A percentile compares a stretch with the other conserved stretches of the same genome.
These are phyloP conservation scores for Echinarachnius parma DNA, from an alignment of 53 echinoderm and acorn worm genomes.

Conservation along the genomic window DNA sequence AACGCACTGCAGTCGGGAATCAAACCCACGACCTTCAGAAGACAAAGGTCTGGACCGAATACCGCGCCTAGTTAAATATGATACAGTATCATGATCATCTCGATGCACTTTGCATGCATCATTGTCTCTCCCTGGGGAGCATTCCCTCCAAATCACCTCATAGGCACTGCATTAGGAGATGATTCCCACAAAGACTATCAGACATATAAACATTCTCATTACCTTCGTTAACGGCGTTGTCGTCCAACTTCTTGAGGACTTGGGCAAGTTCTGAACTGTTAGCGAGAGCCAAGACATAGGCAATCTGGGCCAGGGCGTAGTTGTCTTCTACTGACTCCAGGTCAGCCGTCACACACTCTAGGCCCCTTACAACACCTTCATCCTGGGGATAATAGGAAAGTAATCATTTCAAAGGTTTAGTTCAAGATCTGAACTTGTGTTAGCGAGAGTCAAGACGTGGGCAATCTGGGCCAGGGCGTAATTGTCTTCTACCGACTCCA, in stretches of 20 bases:
- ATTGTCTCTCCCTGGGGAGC: too few relatives aligned
- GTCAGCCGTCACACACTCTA: conserved; percentile 38
- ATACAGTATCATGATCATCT: too few relatives aligned
- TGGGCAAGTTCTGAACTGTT: conserved; percentile 10
- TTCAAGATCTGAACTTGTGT: conserved; percentile 10
- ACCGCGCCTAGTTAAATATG: too few relatives aligned
- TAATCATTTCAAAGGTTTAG: too few relatives aligned
- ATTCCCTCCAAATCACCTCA: too few relatives aligned
- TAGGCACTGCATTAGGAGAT: too few relatives aligned
- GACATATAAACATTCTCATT: not conserved
- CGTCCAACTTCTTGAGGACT: conserved; percentile 63
- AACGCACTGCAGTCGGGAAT: too few relatives aligned
- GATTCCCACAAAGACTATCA: too few relatives aligned
- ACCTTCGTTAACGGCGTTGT: conserved; percentile 36
- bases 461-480: conserved; percentile 76
- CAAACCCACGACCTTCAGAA: too few relatives aligned
- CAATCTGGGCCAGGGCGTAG: conserved; percentile 71
- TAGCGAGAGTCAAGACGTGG: conserved; percentile 63
- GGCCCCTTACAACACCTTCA: conserved; percentile 24
- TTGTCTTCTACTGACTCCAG: conserved; percentile 56
- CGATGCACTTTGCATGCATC: too few relatives aligned
- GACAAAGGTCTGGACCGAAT: too few relatives aligned
- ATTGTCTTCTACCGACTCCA: conserved; percentile 56
- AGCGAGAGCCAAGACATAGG: conserved; percentile 70
- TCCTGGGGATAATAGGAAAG: too few relatives aligned